Percentiles rank a stretch among this genome's conserved stretches.
phyloP scores from a whole-genome alignment of 2,797 vertebrate genomes.

The Pseudotriccus pelzelni region DNA sequence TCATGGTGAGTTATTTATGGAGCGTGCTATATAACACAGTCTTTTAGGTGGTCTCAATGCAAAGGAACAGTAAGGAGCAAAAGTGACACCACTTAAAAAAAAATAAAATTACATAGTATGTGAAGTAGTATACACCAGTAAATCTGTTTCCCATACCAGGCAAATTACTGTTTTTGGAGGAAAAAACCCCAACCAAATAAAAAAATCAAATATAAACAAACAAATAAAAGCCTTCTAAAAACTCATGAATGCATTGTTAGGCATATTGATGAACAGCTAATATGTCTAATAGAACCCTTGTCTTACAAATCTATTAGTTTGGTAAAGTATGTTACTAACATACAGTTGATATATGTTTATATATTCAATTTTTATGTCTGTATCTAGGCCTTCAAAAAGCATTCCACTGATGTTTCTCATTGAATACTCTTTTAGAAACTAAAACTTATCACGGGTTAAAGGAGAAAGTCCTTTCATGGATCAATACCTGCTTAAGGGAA shows the following conservation, averaged over 20 bases:
- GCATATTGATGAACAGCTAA: background rate
- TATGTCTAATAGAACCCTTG: background rate
- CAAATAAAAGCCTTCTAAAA: background rate
- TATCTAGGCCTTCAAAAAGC: background rate
- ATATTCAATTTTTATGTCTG: background rate
- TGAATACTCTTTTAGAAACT: background rate
- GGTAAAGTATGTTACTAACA: background rate
- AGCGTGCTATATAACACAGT: background rate
- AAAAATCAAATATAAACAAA: background rate
- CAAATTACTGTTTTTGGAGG: background rate
- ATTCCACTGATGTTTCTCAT: background rate
- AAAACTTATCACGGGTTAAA: background rate
- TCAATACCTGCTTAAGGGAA: background rate
- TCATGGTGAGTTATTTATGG: background rate
- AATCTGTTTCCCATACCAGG: background rate
- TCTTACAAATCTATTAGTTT: background rate
- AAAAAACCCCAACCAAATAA: background rate
- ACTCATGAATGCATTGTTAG: background rate
- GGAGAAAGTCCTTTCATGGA: background rate
- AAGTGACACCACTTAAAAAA: background rate
- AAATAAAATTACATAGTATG: background rate
- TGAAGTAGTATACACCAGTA: background rate
- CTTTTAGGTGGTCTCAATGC: background rate
- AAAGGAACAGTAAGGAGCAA: background rate
- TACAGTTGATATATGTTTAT: background rate